Evolutionary conservation across 2,888 invertebrate species (phyloP), one percentile per base, ranked within the genome.

Genomic region (Tribolium freemani): DNA sequence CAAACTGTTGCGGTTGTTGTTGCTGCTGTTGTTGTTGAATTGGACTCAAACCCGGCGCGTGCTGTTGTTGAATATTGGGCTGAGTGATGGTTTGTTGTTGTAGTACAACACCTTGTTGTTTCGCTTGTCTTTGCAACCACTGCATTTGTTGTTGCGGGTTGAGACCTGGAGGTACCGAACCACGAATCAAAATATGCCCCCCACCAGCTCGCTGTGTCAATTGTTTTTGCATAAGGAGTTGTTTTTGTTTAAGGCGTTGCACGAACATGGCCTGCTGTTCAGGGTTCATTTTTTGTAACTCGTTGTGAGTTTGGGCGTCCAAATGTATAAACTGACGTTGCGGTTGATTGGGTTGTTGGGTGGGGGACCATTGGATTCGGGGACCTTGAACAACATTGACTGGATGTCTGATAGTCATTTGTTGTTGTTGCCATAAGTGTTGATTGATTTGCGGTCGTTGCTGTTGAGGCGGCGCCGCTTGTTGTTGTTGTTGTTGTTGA

Each of bases 221-320:
- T 69, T 89, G 88, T 26, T 89, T 82, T 48, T 91, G 89, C 58
- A 91, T 79, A 61, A 89, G 80, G 76, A 91, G 81, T 46, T 90
- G 89, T 30, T 89, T 89, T 54, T 90, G 87, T 63, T 90, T 90
- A 83, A 94, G 87, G 83, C 93, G 93, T 8, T 93, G 92, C 3
- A 95, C 93, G 78, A 95, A 95, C 84, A 94, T 90, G 0, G 94
- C 93, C 46, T 94, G 89, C 81, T 94, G 94, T 74, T 93, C 91
- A 0, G 94, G 93, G 80, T 94, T 93, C 90, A 91, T 89, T 80
- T 94, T 94, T 82, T 95, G 94, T 53, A 95, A 87, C 79, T 94
- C 94, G 8, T 94, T 94, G 83, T 95, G 94, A 0, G 94, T 94
- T 79, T 94, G 93, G 0, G 94, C 93, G 79, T 95, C 95, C 77